phyloP scores from a whole-genome alignment of 2,113 vertebrate species.

The Trichomycterus rosablanca region DNA sequence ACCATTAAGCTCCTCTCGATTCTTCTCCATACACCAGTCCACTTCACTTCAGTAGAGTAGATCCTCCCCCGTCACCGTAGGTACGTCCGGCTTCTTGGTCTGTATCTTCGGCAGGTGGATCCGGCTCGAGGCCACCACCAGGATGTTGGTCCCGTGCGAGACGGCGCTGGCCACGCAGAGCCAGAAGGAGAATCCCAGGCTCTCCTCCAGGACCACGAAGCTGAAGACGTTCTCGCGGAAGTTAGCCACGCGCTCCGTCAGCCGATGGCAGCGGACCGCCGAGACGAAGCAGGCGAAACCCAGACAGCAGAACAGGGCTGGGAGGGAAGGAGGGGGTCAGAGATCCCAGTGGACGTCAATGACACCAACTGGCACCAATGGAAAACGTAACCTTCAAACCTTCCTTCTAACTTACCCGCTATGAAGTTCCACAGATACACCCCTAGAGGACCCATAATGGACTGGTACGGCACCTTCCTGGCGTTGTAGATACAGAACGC shows the following conservation, averaged over 20 bases:
- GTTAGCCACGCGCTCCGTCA: constrained; percentile 87
- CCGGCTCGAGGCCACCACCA: constrained; percentile 79
- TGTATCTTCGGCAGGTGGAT: constrained; percentile 83
- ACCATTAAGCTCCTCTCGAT: too few relatives aligned
- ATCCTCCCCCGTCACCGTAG: constrained; percentile 80
- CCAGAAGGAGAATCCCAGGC: constrained; percentile 86
- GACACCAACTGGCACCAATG: too few relatives aligned
- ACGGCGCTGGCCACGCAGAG: constrained; percentile 81
- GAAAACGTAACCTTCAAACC: too few relatives aligned
- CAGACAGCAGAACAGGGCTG: constrained; percentile 75
- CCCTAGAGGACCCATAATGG: constrained; percentile 87
- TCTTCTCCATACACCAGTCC: too few relatives aligned
- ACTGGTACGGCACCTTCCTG: constrained; percentile 86
- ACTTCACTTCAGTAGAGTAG: constrained; percentile 63
- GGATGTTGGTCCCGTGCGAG: constrained; percentile 76
- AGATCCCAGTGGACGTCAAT: not conserved
- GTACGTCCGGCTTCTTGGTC: constrained; percentile 84
- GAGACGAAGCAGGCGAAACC: constrained; percentile 81
- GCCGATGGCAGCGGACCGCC: constrained; percentile 73
- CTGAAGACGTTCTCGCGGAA: constrained; percentile 79
- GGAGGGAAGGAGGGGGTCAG: constrained; percentile 22
- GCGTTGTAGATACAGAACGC: constrained; percentile 90
- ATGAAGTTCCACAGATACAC: constrained; percentile 91
- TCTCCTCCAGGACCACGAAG: constrained; percentile 79
- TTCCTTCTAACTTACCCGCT: constrained; percentile 74